Conservation (phyloP, 2,888 invertebrate genomes). For the Spisula solida region DNA sequence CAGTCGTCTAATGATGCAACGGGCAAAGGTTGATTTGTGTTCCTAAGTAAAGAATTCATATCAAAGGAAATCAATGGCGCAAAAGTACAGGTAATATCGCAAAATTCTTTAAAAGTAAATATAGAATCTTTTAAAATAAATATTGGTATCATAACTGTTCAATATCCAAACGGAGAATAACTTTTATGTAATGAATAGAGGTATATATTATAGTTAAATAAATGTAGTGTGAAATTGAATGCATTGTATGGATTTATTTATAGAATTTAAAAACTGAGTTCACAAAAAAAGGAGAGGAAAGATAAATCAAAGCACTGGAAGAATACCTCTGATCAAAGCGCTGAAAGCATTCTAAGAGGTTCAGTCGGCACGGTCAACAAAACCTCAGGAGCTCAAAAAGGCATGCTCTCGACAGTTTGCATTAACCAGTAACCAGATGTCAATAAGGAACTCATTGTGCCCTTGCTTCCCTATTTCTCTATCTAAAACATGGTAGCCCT, state of each 20-base stretch:
- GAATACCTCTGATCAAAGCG: too few species aligned
- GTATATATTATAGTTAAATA: not conserved
- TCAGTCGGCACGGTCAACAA: too few species aligned
- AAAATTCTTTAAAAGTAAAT: not conserved
- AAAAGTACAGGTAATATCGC: not conserved
- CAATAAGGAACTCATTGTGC: too few species aligned
- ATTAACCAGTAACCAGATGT: too few species aligned
- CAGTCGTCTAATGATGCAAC: not conserved
- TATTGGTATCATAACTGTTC: not conserved
- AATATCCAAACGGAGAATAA: not conserved
- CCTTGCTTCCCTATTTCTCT: too few species aligned
- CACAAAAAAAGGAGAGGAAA: not conserved
- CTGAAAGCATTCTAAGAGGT: not conserved
- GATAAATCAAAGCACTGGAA: not conserved
- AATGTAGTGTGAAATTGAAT: not conserved
- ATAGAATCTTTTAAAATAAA: conserved; percentile 1
- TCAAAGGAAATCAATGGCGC: not conserved
- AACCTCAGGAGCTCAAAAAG: too few species aligned
- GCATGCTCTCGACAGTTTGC: too few species aligned
- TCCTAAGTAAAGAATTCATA: not conserved
- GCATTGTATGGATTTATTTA: not conserved
- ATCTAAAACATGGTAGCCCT: too few species aligned
- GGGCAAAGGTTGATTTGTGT: conserved; percentile 13
- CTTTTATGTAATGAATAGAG: not conserved
- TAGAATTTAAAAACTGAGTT: not conserved